Base-by-base conservation (phyloP, 1,140 invertebrate species). In the Diachasmimorpha longicaudata region DNA sequence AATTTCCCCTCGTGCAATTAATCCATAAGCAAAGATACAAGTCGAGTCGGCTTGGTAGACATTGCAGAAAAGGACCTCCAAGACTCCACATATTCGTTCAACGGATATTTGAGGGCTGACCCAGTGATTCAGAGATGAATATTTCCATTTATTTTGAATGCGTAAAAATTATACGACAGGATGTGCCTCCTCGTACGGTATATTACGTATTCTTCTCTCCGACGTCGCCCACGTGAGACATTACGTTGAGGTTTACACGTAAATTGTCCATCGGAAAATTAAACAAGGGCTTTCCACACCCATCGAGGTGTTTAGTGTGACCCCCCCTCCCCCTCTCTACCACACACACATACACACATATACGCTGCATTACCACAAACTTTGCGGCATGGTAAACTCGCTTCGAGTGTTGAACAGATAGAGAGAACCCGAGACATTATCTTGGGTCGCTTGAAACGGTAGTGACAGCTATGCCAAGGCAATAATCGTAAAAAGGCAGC, bases 401-500 rank as follows among this genome's bases (percentile, higher is more conserved):
- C 48, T 71, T 76, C 39, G 44, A 42, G 70, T 67, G 52, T 78
- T 52, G 72, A 70, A 52, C n/a, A 52, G 74, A 72, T 44, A 69
- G 70, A 75, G 70, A 78, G 72, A 75, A 42, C 70, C 74, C 70
- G 66, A 67, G 63, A 74, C 71, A 78, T 72, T 76, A 78, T 78
- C 74, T 74, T 55, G 68, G 72, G 68, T 58, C 70, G 69, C 74
- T 76, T 52, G 76, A 76, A 79, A 79, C 75, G 63, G 78, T 77
- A 81, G 80, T 83, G 82, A 82, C 82, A 83, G 79, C 80, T 83
- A 68, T 78, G 77, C 77, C 73, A 58, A 80, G 77, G 84, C 81
- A 85, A 84, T 84, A 85, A 83, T 83, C 84, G 81, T 85, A 85
- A 85, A 85, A 76, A 82, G 46, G 70, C 76, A 79, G 77, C 74